phyloP scores from a whole-genome alignment of 2,888 invertebrate species.

The Saturnia pavonia region DNA sequence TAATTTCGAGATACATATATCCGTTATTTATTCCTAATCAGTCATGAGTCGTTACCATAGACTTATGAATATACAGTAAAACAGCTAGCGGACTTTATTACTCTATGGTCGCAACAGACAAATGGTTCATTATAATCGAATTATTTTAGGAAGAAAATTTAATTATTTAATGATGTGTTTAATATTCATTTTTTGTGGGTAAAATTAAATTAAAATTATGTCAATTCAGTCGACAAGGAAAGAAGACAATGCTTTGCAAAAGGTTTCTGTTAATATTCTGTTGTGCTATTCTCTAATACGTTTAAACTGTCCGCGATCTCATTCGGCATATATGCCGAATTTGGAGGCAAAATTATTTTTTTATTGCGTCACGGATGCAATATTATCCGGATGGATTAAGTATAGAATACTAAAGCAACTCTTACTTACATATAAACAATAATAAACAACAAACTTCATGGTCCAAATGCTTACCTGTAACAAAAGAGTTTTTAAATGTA shows the following conservation, averaged over 20 bases:
- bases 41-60: too few relatives aligned
- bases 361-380: too few relatives aligned
- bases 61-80: too few relatives aligned
- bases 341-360: too few relatives aligned
- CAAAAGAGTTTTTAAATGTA: slow-evolving; percentile 51
- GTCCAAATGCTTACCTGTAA: slow-evolving; percentile 66
- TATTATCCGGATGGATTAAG: too few relatives aligned
- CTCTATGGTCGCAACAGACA: background rate
- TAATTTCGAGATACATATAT: background rate
- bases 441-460: slow-evolving; percentile 24
- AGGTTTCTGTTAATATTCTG: background rate
- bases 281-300: background rate
- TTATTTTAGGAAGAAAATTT: too few relatives aligned
- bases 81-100: too few relatives aligned
- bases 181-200: background rate
- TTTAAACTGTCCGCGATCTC: too few relatives aligned
- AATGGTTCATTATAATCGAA: background rate
- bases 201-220: background rate
- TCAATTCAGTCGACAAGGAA: background rate
- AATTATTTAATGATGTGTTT: too few relatives aligned
- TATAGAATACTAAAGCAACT: background rate
- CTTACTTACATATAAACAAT: background rate
- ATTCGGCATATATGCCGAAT: too few relatives aligned
- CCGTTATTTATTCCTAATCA: too few relatives aligned
- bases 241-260: background rate